Percentiles rank a stretch among this genome's conserved stretches.
phyloP scores from a whole-genome alignment of 2,797 vertebrate species.

The Poeciliopsis paucimaculata region DNA sequence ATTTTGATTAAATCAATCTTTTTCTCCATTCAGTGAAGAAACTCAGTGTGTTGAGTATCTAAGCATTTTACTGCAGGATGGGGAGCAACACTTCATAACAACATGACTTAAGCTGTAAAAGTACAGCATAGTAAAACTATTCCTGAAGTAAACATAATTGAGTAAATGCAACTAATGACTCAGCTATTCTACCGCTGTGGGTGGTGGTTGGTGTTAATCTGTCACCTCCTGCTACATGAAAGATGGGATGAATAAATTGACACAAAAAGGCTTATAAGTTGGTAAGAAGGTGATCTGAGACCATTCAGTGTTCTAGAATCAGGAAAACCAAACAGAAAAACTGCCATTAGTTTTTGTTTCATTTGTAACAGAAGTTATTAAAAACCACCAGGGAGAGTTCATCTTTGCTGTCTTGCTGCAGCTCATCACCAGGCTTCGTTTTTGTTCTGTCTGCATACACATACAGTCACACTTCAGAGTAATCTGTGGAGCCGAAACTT shows the following conservation, averaged over 20 bases:
- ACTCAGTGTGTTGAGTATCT: no score
- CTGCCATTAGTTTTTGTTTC: not conserved
- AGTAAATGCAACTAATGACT: no score
- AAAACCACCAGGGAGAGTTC: slow-evolving; percentile 6
- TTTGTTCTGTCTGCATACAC: slow-evolving; percentile 1
- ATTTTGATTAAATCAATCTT: no score
- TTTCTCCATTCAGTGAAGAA: no score
- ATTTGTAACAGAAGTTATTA: slow-evolving; percentile 2
- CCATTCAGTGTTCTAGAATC: not conserved
- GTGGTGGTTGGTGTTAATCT: not conserved
- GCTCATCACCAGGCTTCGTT: not conserved
- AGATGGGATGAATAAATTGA: not conserved
- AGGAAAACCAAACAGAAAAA: not conserved
- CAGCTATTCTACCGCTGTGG: not conserved
- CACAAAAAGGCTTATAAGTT: not conserved
- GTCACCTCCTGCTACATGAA: not conserved
- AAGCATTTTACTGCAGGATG: no score
- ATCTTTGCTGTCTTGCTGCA: slow-evolving; percentile 13
- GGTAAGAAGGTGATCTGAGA: not conserved
- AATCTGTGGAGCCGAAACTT: slow-evolving; percentile 18
- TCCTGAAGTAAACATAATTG: no score
- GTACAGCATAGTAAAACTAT: no score
- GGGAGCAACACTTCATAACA: no score
- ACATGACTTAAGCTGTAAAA: no score
- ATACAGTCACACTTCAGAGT: slow-evolving; percentile 3